Evolutionary conservation across 1,140 invertebrate genomes (phyloP), one percentile per base, ranked within the genome.

Genomic region (Calephelis nemesis): DNA sequence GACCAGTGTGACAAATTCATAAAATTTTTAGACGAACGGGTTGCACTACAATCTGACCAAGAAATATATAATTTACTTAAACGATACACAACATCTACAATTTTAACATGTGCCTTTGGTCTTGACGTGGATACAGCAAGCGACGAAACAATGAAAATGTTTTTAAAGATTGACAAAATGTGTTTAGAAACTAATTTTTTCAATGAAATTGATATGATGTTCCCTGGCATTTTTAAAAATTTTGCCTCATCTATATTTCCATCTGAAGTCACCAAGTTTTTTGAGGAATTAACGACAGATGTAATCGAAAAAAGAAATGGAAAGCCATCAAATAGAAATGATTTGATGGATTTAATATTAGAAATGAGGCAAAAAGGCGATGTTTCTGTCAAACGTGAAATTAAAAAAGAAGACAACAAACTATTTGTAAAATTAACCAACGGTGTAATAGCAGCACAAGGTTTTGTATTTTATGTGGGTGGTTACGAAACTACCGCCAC

Each of bases 51-150:
- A 47, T 7, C 65, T 6, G 67, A 77, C 52, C 71, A 89, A 30
- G 89, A 93, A 66, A 71, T 92, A 8, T 81, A 88, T 63, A 81
- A 87, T 62, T 48, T 93, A 1, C 65, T 88, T 1, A 70, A 81
- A 6, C 85, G 79, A 49, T 92, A 90, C 65, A 77, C 90, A 1
- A 71, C 92, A 11, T 83, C 90, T 2, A 88, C 90, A 0, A 94
- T 94, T 39, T 87, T 91, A 11, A 88, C 86, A 2, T 93, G 92
- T 68, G 93, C 93, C 11, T 94, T 94, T 73, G 94, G 93, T 5
- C 71, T 94, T 10, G 86, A 93, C 62, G 88, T 91, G 15, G 92
- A 94, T 69, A 69, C 63, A 73, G 11, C 54, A 58, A 63, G 60
- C 47, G 10, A 15, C 50, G 30, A 48, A 69, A 19, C 70, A 58